Conservation (phyloP, 2,888 invertebrate genomes). For the Oligia strigilis region DNA sequence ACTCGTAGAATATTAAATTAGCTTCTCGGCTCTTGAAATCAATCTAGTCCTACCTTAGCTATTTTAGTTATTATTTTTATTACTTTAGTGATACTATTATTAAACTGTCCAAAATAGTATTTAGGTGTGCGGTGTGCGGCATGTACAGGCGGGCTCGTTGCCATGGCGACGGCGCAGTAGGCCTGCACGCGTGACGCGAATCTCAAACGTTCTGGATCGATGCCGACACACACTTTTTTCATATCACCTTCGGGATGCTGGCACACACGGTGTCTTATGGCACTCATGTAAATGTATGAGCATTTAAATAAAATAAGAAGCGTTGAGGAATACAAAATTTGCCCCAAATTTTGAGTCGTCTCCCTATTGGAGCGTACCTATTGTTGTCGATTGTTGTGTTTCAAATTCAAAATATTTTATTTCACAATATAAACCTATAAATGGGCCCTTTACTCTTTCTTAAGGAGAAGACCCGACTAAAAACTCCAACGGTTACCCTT, state of each 20-base stretch:
- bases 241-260: slow-evolving; percentile 55
- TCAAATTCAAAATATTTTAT: too few species aligned
- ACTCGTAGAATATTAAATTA: neutral
- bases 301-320: slow-evolving; percentile 15
- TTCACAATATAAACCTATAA: too few species aligned
- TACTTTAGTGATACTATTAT: neutral
- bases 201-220: slow-evolving; percentile 84
- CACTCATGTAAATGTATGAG: slow-evolving; percentile 14
- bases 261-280: slow-evolving; percentile 51
- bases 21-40: neutral
- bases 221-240: slow-evolving; percentile 72
- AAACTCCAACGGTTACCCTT: neutral
- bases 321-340: neutral
- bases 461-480: too few species aligned
- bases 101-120: slow-evolving; percentile 28
- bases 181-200: slow-evolving; percentile 87
- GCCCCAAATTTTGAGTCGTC: neutral
- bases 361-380: neutral
- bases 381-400: too few species aligned
- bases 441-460: too few species aligned
- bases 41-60: neutral
- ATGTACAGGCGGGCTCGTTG: slow-evolving; percentile 73
- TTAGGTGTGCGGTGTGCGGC: slow-evolving; percentile 15
- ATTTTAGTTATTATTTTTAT: neutral
- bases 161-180: slow-evolving; percentile 86